Evolutionary conservation across 2,888 invertebrate genomes (phyloP), one percentile per base, ranked within the genome.

Genomic region (Tipula confusa): DNA sequence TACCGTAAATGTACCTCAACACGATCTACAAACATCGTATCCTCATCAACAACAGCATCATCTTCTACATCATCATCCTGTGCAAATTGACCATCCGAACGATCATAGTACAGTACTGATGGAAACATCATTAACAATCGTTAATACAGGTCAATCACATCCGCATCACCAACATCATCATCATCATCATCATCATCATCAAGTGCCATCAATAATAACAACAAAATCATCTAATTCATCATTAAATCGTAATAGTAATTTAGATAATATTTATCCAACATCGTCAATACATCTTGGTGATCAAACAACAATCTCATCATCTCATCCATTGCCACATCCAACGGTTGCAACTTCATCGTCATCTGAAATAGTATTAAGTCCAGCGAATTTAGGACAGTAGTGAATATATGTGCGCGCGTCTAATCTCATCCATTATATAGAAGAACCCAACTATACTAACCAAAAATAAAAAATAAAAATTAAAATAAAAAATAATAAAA

Each of bases 381-480:
- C 90, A 83, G 88, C 90, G 36, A 90, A 89, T 86, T 88, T 90
- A 85, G 89, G 90, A 82, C 90, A 90, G 85, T 89, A 87, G 85
- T 84, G 64, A 64, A 64, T 38, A 38, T 64, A 64, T 64, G 24
- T 64, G 64, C 24, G 24, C 24, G 80, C 29, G 31, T 29, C 7
- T 80, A 7, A 80, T 29, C 29, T 29, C 80, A 80, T 9, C 7
- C 13, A 48, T 48, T 48, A 29, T 80, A 80, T 24, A 79, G 18
- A 15, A 80, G 29, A 80, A 80, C 3, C 64, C 64, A 64, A 64
- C 24, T 24, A 64, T 24, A 64, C 24, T 24, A 64, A 4, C 64
- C 64, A 64, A 24, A 64, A 24, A 64, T 24, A 24, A 24, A 64
- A 64, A 24, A 9, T 64, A 64, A 64, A 64, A 64, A 64, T 24